Evolutionary conservation across 2,113 vertebrate species (phyloP).

Genomic region (Halcyon malimbica): DNA sequence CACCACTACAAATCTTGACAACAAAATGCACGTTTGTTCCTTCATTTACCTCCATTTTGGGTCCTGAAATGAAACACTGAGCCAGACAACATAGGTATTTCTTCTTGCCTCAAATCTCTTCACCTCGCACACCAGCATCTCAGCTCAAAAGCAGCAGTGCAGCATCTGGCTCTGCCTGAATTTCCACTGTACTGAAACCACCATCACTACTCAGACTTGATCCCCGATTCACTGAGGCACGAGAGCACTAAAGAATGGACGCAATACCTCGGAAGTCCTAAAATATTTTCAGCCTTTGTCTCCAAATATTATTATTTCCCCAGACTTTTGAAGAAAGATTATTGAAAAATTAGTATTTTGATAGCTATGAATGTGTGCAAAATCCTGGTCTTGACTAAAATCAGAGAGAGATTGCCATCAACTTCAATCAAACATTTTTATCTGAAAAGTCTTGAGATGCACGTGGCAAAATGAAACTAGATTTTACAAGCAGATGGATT

Average conservation of each 20-base stretch:
- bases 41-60: constrained; percentile 16
- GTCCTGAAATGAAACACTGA: background rate
- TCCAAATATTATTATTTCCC: background rate
- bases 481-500: background rate
- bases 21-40: rapidly evolving
- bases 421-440: background rate
- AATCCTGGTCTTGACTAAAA: background rate
- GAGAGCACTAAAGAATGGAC: background rate
- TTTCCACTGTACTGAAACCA: rapidly evolving
- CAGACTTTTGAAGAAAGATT: background rate
- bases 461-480: background rate
- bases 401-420: background rate
- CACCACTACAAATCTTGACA: background rate
- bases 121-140: background rate
- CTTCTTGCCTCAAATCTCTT: background rate
- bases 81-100: background rate
- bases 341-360: background rate
- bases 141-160: background rate
- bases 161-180: background rate
- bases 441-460: background rate
- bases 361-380: rapidly evolving
- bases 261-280: background rate
- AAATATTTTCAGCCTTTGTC: background rate
- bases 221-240: background rate
- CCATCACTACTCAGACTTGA: rapidly evolving